Evolutionary conservation across 2,797 vertebrate genomes (phyloP).

Genomic region (Pitangus sulphuratus): DNA sequence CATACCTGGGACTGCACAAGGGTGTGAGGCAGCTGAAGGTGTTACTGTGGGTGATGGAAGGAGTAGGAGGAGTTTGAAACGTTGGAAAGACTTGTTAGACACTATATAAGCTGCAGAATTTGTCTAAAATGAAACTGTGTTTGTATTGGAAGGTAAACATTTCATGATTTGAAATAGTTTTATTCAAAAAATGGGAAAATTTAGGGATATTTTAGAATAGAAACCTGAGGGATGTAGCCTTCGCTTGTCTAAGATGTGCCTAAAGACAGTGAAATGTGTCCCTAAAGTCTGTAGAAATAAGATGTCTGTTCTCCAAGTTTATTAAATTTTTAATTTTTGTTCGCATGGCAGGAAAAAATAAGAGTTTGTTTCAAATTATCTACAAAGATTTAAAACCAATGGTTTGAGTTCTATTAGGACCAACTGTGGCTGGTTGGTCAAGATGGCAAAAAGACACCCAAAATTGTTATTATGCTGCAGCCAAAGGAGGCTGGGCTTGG

Average conservation of each 20-base stretch:
- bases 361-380: not conserved
- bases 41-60: not conserved
- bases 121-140: not conserved
- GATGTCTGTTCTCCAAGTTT: not conserved
- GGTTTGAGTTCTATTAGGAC: not conserved
- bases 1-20: accelerated
- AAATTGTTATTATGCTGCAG: not conserved
- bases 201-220: not conserved
- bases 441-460: not conserved
- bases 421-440: not conserved
- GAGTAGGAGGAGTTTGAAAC: not conserved
- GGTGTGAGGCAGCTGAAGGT: not conserved
- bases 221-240: not conserved
- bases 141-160: not conserved
- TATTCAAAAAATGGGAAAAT: not conserved
- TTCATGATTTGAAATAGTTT: not conserved
- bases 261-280: not conserved
- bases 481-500: not conserved
- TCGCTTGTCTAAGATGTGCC: not conserved
- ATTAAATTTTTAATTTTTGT: not conserved
- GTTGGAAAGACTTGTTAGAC: not conserved
- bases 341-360: not conserved
- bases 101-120: not conserved
- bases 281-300: not conserved
- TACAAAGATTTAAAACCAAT: not conserved